Base-by-base conservation (phyloP, 1,140 invertebrate genomes). In the Aradophagus sp. region DNA sequence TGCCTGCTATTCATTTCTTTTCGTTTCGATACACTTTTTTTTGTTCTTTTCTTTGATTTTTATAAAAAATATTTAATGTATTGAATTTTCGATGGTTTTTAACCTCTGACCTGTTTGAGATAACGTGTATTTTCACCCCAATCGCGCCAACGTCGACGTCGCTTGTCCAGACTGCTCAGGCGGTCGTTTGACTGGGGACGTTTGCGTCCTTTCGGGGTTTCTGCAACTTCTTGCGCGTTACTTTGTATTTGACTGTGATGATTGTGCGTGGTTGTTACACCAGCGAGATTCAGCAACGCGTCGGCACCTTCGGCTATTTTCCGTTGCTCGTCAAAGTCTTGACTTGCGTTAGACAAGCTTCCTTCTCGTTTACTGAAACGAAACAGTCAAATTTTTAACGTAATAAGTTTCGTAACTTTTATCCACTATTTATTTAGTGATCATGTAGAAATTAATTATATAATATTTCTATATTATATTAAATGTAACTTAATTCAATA, bases 231-330 rank as follows among this genome's bases (percentile, higher is more conserved):
- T 47, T 75, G 75, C 2, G 55, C 34, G 15, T 35, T 41, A 29
- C 74, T 73, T 31, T 77, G 69, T 2, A 65, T 27, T 53, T 73
- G 76, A 39, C 13, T 75, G n/a, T n/a, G n/a, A 26, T 83, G 77
- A 71, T 68, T 79, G 19, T 75, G 42, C 17, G 73, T 53, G 23
- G 86, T 87, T 34, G 73, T 84, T 5, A 90, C 88, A 5, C 91
- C 90, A 0, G 91, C 92, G 14, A 93, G 81, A 80, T 93, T 92
- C 8, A 95, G 80, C 31, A 95, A 80, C 0, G 93, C 93, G 73
- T 94, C 92, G 0, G 92, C 92, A 53, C 93, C 93, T 80, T 94
- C 93, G 11, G 90, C 91, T 39, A 93, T 91, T 68, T 91, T 91
- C 39, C 91, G 87, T 77, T 91, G 90, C 78, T 93, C 92, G 66